Base-by-base conservation (phyloP, 2,113 vertebrate species). In the Odontesthes bonariensis region DNA sequence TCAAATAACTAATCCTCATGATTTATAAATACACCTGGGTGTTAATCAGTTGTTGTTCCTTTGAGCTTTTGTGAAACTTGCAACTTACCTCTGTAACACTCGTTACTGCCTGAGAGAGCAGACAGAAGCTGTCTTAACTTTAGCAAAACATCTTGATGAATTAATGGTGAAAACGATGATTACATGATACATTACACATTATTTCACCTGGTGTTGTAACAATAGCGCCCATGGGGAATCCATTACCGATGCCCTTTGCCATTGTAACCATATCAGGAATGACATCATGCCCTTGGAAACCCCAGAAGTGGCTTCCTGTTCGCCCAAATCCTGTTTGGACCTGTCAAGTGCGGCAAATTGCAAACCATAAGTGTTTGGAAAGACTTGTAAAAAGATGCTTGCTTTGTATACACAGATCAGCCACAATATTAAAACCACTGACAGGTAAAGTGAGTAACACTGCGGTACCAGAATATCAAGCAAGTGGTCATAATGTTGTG, bases 171-270 rank as follows among this genome's bases (percentile, higher is more conserved):
- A 44, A 44, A 44, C 27, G 27, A 27, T 27, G 27, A 27, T 27
- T 14, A 13, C 8, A 44, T 64, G 32, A n/a, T 23, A 4, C 59
- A 2, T 47, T 12, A 44, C 16, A 16, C 13, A 44, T 54, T 6
- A 31, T 57, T 80, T 82, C 84, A 98, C 98, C 97, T 92, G 94
- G 87, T 66, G 94, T 96, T 35, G 98, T 98, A 42, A 98, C 94
- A 67, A 99, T 94, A 35, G 97, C 98, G 76, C 92, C 97, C 96
- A 99, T 97, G 38, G 98, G 98, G 85, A 97, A 99, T n/a, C 98
- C 98, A 70, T 98, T 99, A 8, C 94, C 98, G 19, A 99, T 99
- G 23, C 96, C 97, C 84, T 99, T 99, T 0, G 97, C 96, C 95
- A 97, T 94, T 40, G 97, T 99, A 58, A 99, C 95, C 1, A 99